Percentiles rank a stretch among this genome's conserved stretches.
These are phyloP conservation scores for Sebastolobus alascanus DNA, from an alignment of 2,797 vertebrate species.

Conservation along the genomic window DNA sequence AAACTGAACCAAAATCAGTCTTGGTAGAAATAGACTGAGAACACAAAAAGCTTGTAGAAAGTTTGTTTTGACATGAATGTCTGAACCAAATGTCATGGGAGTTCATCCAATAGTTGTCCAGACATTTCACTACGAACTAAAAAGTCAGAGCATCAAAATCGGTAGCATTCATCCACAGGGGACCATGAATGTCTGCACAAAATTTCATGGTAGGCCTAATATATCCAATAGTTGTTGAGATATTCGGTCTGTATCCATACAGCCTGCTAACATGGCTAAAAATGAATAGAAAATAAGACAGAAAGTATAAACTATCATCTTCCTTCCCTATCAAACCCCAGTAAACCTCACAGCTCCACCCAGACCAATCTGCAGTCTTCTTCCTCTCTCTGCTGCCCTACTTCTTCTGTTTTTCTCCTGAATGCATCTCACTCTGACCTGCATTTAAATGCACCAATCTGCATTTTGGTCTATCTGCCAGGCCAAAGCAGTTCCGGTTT, in stretches of 20 bases:
- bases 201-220: background rate
- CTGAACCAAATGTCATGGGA: background rate
- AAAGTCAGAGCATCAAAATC: no score
- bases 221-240: background rate
- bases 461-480: conserved; percentile 50
- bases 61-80: background rate
- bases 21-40: background rate
- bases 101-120: background rate
- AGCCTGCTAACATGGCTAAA: background rate
- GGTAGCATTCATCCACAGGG: background rate
- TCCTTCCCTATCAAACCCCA: background rate
- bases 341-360: background rate
- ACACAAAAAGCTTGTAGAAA: background rate
- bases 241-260: background rate
- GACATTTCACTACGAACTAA: background rate
- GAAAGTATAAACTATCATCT: background rate
- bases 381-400: conserved; percentile 46
- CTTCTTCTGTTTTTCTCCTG: conserved; percentile 49
- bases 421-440: conserved; percentile 61
- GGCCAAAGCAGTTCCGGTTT: conserved; percentile 34
- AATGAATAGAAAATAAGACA: background rate
- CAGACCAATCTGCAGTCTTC: conserved; percentile 1
- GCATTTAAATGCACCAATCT: conserved; percentile 73
- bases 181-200: background rate
- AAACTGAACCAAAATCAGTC: background rate